A percentile compares a stretch with the other conserved stretches of the same genome.
These are phyloP conservation scores for Lasioglossum malachurum DNA, from an alignment of 2,888 invertebrate genomes.

Conservation along the genomic window DNA sequence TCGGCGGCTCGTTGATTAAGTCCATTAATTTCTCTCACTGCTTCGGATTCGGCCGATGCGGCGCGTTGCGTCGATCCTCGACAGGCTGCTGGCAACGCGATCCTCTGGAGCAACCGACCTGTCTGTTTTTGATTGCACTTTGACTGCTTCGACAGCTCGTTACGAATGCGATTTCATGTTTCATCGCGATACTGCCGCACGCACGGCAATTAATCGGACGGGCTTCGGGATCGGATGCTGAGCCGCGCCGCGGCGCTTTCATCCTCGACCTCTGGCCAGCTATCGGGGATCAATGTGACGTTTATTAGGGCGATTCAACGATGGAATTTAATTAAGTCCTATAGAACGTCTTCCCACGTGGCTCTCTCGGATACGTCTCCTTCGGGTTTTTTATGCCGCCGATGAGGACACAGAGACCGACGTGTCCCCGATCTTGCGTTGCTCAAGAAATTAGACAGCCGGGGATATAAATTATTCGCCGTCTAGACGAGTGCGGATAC, in stretches of 20 bases:
- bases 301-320: constrained; percentile 41
- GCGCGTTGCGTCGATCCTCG: not conserved
- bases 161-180: constrained; percentile 41
- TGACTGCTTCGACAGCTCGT: constrained; percentile 21
- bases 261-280: constrained; percentile 25
- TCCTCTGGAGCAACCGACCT: not conserved
- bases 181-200: constrained; percentile 10
- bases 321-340: constrained; percentile 24
- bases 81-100: not conserved
- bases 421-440: not conserved
- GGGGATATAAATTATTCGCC: not conserved
- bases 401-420: not conserved
- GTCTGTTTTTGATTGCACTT: constrained; percentile 25
- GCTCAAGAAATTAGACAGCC: not conserved
- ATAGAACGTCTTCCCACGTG: not conserved
- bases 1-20: not conserved
- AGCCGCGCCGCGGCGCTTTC: not conserved
- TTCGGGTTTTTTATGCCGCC: not conserved
- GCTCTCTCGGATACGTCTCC: not conserved
- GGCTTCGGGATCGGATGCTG: not conserved
- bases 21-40: not conserved
- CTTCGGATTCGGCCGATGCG: not conserved
- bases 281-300: constrained; percentile 2
- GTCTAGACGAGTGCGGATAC: not conserved
- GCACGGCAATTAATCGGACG: constrained; percentile 18